A percentile compares a stretch with the other conserved stretches of the same genome.
These are phyloP conservation scores for Bugulina stolonifera DNA, from an alignment of 2,888 invertebrate species.

Conservation along the genomic window DNA sequence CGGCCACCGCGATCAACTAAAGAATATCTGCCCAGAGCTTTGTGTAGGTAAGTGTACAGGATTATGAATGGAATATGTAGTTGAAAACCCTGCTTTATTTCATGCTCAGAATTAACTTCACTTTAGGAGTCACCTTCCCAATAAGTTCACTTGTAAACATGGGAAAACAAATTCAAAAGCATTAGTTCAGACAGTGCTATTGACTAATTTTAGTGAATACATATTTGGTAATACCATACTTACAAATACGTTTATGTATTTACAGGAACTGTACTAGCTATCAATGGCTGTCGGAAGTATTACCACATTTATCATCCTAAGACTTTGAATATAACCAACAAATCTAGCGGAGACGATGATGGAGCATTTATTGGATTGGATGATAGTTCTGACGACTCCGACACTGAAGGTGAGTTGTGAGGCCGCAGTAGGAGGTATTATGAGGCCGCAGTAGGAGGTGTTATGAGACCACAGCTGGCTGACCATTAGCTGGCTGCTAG, in stretches of 20 bases:
- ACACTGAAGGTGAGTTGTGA: slow-evolving; percentile 14
- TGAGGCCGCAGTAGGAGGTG: too few species aligned
- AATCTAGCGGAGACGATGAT: background rate
- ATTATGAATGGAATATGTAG: too few species aligned
- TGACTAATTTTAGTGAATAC: too few species aligned
- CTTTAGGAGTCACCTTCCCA: slow-evolving; percentile 56
- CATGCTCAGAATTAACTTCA: background rate
- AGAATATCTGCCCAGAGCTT: slow-evolving; percentile 60
- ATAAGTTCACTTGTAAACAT: too few species aligned
- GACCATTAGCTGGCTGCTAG: too few species aligned
- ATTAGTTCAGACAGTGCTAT: too few species aligned
- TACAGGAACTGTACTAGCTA: slow-evolving; percentile 80
- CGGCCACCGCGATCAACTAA: slow-evolving; percentile 70
- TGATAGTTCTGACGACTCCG: background rate
- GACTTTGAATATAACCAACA: slow-evolving; percentile 24
- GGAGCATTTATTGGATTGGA: slow-evolving; percentile 31
- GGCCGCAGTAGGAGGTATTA: too few species aligned
- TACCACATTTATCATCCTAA: slow-evolving; percentile 88
- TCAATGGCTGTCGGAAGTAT: slow-evolving; percentile 94
- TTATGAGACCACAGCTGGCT: too few species aligned
- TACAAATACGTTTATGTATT: too few species aligned
- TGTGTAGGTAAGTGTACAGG: slow-evolving; percentile 17
- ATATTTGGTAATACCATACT: too few species aligned
- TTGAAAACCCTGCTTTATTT: too few species aligned
- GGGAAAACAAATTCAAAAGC: too few species aligned